Evolutionary conservation across 2,888 invertebrate genomes (phyloP).

Genomic region (Tyria jacobaeae): DNA sequence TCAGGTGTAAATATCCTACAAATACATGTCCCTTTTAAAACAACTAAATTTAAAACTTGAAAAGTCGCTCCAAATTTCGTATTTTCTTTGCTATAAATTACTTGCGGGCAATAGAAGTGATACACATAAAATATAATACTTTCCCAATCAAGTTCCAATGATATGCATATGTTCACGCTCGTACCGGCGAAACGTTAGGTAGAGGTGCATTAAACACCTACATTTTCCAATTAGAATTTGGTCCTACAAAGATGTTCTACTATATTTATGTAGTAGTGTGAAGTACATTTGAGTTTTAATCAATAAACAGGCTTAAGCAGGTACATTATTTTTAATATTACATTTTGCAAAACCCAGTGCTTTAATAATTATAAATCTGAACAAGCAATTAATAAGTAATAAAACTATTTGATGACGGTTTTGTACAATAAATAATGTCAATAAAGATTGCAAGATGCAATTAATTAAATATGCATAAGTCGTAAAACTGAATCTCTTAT

Average conservation of each 20-base stretch:
- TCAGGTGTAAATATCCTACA: too few relatives aligned
- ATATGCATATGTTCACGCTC: too few relatives aligned
- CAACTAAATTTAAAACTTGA: neutral
- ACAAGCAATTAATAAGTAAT: conserved; percentile 40
- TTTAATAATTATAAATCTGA: conserved; percentile 26
- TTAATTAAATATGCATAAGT: conserved; percentile 67
- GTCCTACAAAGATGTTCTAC: neutral
- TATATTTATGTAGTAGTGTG: neutral
- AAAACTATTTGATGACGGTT: conserved; percentile 52
- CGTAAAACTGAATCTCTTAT: conserved; percentile 62
- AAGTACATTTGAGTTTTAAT: too few relatives aligned
- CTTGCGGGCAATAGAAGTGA: too few relatives aligned
- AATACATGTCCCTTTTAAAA: neutral
- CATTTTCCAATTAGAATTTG: too few relatives aligned
- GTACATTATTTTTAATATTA: neutral
- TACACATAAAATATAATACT: neutral
- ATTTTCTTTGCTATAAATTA: too few relatives aligned
- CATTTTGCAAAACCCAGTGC: conserved; percentile 13
- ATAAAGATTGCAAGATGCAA: conserved; percentile 58
- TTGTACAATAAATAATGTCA: conserved; percentile 54
- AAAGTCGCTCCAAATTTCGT: neutral
- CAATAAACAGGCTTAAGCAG: neutral
- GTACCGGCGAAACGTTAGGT: too few relatives aligned
- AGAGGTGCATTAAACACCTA: too few relatives aligned
- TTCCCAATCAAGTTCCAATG: neutral